Evolutionary conservation across 2,113 vertebrate species (phyloP).

Genomic region (Chauna torquata): DNA sequence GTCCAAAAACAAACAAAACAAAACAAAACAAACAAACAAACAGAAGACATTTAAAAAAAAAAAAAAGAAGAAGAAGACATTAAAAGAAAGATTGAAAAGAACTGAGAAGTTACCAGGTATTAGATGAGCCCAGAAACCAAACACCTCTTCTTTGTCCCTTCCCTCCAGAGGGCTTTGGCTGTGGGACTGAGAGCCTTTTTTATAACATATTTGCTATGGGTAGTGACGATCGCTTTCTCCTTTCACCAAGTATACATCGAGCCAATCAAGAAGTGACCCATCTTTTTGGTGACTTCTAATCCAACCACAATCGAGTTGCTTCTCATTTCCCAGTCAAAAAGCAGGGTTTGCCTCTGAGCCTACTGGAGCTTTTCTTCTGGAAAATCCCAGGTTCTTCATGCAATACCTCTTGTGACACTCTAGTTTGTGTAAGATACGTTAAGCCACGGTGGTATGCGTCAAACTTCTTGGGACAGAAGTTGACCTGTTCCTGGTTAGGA

Average conservation of each 20-base stretch:
- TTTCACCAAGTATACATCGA: neutral
- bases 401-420: constrained; percentile 48
- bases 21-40: no score
- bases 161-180: neutral
- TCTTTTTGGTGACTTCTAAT: neutral
- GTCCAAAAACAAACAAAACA: neutral
- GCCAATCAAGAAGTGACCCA: neutral
- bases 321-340: neutral
- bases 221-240: neutral
- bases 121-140: neutral
- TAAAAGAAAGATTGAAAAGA: neutral
- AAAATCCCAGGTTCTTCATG: neutral
- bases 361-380: neutral
- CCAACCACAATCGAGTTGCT: neutral
- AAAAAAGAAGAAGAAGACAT: neutral
- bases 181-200: neutral
- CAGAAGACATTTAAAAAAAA: no score
- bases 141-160: neutral
- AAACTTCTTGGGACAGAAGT: neutral
- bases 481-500: neutral
- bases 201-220: neutral
- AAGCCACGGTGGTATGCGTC: neutral
- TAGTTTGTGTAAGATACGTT: constrained; percentile 25
- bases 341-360: rapidly evolving
- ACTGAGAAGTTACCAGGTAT: neutral